Evolutionary conservation across 2,113 vertebrate species (phyloP), one percentile per base, ranked within the genome.

Genomic region (Syngnathoides biaculeatus): DNA sequence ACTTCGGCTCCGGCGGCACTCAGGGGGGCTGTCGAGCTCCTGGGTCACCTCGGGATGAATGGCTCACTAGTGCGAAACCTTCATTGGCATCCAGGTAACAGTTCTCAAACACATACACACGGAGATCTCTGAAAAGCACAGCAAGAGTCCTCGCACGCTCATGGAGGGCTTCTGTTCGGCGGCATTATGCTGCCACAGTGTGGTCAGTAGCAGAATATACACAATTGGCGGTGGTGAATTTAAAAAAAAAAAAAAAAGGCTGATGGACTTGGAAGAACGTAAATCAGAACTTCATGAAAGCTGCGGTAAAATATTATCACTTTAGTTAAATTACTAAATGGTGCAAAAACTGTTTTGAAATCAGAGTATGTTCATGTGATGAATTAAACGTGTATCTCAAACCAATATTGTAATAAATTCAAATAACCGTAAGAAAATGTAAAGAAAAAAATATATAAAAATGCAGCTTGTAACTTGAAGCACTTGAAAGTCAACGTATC

Each of bases 1-100:
- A 63, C 62, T 8, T 56, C 43, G 79, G 75, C 79, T 75, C 65
- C 8, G 35, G 52, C 65, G 74, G 67, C 69, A 65, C 78, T 66
- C 72, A 64, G 71, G 81, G 75, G 79, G 64, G 72, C 70, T 78
- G 83, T 75, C 69, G 87, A 55, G 48, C 67, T 45, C 69, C 86
- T 35, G 80, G 82, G 82, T 89, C 83, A 85, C 78, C 66, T 66
- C 72, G 79, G 82, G 64, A 85, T 74, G 80, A 86, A 74, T 88
- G 80, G 87, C 84, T 89, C 86, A 90, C 74, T 11, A 22, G 56
- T 74, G 72, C 68, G 66, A 84, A 84, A 82, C 82, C 81, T 73
- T 74, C 73, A 77, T 77, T 79, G 75, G 84, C 84, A 82, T 77
- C 73, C 80, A 83, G 78, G 80, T 83, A 75, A 81, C 75, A 43